Conservation (phyloP, 2,113 vertebrate genomes). For the Leucosticte australis region DNA sequence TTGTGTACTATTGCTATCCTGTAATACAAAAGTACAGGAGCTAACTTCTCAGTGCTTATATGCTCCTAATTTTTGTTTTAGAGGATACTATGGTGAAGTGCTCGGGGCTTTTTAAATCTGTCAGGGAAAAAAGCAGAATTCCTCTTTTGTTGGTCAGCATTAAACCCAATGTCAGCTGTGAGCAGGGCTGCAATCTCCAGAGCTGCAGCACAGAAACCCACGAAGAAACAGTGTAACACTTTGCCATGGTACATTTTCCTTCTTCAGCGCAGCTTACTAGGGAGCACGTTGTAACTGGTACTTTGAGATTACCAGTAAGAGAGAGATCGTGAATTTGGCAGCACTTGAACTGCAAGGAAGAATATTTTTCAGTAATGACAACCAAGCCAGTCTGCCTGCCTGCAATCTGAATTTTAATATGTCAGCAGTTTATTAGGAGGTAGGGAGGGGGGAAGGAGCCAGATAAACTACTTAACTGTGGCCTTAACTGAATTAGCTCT, state of each 20-base stretch:
- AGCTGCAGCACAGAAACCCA: background rate
- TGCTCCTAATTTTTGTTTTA: background rate
- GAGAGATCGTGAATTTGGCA: background rate
- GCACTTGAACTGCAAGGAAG: background rate
- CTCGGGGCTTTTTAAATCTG: background rate
- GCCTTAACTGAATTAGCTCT: no score
- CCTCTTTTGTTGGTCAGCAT: background rate
- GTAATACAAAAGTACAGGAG: background rate
- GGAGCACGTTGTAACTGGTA: background rate
- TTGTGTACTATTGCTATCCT: background rate
- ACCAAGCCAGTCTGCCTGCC: background rate
- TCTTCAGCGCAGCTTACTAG: background rate
- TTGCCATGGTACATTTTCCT: background rate
- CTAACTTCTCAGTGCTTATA: background rate
- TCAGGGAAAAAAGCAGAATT: background rate
- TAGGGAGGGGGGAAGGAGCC: background rate
- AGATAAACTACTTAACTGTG: background rate
- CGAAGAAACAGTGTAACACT: background rate
- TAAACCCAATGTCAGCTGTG: background rate
- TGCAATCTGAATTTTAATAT: background rate
- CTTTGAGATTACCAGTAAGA: background rate
- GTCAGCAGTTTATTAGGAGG: background rate
- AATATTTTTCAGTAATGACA: background rate
- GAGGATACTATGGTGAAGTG: background rate
- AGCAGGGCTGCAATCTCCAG: background rate